Evolutionary conservation across 2,797 vertebrate species (phyloP), one percentile per base, ranked within the genome.

Genomic region (Notoglanidium macrostoma): DNA sequence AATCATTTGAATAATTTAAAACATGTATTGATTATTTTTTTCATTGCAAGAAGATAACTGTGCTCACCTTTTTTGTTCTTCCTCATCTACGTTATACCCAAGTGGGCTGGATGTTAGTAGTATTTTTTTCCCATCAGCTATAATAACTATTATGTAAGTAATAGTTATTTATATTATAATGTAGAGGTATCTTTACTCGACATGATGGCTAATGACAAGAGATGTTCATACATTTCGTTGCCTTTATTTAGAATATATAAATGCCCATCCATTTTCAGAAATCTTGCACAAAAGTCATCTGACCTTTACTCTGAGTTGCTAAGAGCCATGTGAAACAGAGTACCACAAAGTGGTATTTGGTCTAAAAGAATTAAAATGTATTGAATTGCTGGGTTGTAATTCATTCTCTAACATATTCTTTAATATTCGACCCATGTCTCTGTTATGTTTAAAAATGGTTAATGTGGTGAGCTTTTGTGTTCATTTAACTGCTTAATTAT

Each of bases 401-500:
- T 29, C 26, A 76, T 63, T 26, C 14, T 61, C 11, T 61, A 23
- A 54, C 86, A 78, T 68, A n/a, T 51, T 70, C 35, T 84, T 84
- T 68, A 80, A 32, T 73, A 73, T 59, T 63, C 87, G 51, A 72
- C 68, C 72, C 80, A 89, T 79, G 85, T 85, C 63, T 78, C 61
- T 86, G 80, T 84, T 72, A 78, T 84, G 35, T 85, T 85, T 44
- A 83, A 59, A 72, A 76, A 78, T 86, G 76, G 67, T 89, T 78
- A 83, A 86, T 86, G 85, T 88, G 85, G 80, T 86, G 73, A 88
- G 79, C 79, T 88, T 86, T 65, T 85, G 80, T 88, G 77, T 83
- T 88, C 81, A 86, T 86, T 84, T 79, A 86, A 86, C 81, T 83
- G 74, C 88, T 84, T 86, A 84, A 68, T 68, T 74, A 83, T 86